A percentile compares a stretch with the other conserved stretches of the same genome.
Conservation (phyloP, 1,140 invertebrate species). For the Microplitis demolitor region DNA sequence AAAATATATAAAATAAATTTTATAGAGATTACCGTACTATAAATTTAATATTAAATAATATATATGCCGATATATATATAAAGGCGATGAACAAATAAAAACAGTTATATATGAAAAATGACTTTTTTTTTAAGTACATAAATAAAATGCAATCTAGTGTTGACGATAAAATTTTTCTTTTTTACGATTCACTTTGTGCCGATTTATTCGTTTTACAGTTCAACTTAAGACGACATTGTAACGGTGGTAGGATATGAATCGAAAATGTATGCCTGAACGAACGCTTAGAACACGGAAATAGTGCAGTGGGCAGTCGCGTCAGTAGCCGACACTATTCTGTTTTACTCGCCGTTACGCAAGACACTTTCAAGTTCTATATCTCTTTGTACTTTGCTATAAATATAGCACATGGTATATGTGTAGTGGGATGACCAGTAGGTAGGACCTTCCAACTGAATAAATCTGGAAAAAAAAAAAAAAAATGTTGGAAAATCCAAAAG, state of each 20-base stretch:
- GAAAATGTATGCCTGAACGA: slow-evolving; percentile 25
- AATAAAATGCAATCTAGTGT: neutral
- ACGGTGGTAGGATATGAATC: slow-evolving; percentile 15
- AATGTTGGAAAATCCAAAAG: too few relatives aligned
- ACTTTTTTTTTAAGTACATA: neutral
- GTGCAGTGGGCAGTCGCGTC: slow-evolving; percentile 36
- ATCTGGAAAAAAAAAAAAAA: too few relatives aligned
- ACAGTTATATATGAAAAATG: neutral
- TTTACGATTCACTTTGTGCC: neutral
- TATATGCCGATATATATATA: neutral
- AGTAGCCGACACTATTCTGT: slow-evolving; percentile 43
- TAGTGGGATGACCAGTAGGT: too few relatives aligned
- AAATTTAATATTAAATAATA: too few relatives aligned
- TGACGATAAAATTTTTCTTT: slow-evolving; percentile 14
- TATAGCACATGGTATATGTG: too few relatives aligned
- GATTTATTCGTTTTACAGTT: slow-evolving; percentile 10
- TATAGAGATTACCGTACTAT: too few relatives aligned
- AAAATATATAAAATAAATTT: too few relatives aligned
- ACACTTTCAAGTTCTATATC: slow-evolving; percentile 46
- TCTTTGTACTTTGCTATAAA: too few relatives aligned
- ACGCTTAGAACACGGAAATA: slow-evolving; percentile 50
- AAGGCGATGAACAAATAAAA: neutral
- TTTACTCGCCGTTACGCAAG: slow-evolving; percentile 46
- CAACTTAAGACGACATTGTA: neutral
- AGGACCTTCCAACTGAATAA: too few relatives aligned